Evolutionary conservation across 2,797 vertebrate species (phyloP), one percentile per base, ranked within the genome.

Genomic region (Rachycentron canadum): DNA sequence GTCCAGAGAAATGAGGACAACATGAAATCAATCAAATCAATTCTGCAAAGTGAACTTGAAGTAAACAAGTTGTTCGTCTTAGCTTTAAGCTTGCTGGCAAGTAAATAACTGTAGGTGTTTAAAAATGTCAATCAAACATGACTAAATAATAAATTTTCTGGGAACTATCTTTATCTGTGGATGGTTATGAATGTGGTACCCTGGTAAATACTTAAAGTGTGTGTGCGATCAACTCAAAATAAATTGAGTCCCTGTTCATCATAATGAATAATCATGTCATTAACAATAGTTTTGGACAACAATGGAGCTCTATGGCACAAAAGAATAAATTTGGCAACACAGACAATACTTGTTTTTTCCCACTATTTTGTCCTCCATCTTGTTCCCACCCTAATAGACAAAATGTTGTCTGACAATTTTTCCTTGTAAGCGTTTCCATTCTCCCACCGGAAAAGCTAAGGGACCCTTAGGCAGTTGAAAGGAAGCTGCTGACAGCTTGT

Each of bases 351-450:
- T 75, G 14, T 45, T 78, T 69, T 7, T 10, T 19, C n/a, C 23
- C 5, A 16, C 9, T 55, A 32, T 43, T 67, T 19, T 62, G 63
- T 21, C 32, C 36, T 76, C 43, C 34, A 26, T 72, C 45, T 45
- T 76, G 62, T 69, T 82, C 50, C 55, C 38, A 47, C 3, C 57
- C 60, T 69, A 58, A 75, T 21, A 65, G 79, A 89, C 52, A 79
- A 88, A 82, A 76, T 80, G 77, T 68, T 71, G 38, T 60, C 53
- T 74, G 86, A 85, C 82, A 83, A 21, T 84, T 81, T 67, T 79
- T 78, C 84, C 69, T 65, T 73, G 65, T 61, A 30, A 81, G 58
- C 67, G 65, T 84, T 85, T 83, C 55, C 59, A 67, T 72, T 67
- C 52, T 72, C 56, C 62, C 36, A 66, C 10, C 73, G 32, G 75